Evolutionary conservation across 64 coral and sea anemone genomes (phyloP), one percentile per base, ranked within the genome.

Genomic region (Porites australiensis): DNA sequence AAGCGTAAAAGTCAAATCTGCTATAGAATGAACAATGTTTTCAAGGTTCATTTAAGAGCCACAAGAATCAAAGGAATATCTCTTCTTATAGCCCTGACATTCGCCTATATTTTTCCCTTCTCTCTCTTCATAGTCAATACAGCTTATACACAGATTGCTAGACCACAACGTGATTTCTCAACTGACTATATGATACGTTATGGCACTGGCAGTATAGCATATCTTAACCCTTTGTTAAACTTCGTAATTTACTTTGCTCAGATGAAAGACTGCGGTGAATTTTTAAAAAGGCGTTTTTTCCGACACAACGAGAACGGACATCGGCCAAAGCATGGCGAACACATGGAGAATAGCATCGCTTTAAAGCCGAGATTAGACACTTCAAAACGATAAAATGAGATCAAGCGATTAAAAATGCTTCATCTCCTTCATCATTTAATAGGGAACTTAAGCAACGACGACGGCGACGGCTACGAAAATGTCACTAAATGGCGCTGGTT

Each of bases 71-170:
- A 45, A 16, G 89, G 79, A 44, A 91, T 64, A 22, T 19, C 43
- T 55, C 66, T 83, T 66, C 58, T 91, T 13, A 57, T 75, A 11
- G 5, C 47, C 5, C 50, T 83, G 7, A 83, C 70, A 13, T 83
- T 91, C 27, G 67, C 67, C 58, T 82, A 83, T 37, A 72, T 91
- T 19, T 19, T 91, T 14, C 53, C 52, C 11, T 83, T 83, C n/a
- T 61, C 63, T 8, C 58, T 91, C 13, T 91, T 20, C 23, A 15
- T 83, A 10, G 22, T 43, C 1, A 72, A 82, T 43, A 11, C 58
- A 0, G 67, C 58, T 10, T 54, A 71, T 15, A 76, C 45, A 19
- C 23, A 23, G 8, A 16, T 88, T 18, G 46, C 69, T 4, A n/a
- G 47, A 8, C 70, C 52, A 19, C 11, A 59, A 10, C 70, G 64